Evolutionary conservation across 2,888 invertebrate species (phyloP), one percentile per base, ranked within the genome.

Genomic region (Candidula unifasciata): DNA sequence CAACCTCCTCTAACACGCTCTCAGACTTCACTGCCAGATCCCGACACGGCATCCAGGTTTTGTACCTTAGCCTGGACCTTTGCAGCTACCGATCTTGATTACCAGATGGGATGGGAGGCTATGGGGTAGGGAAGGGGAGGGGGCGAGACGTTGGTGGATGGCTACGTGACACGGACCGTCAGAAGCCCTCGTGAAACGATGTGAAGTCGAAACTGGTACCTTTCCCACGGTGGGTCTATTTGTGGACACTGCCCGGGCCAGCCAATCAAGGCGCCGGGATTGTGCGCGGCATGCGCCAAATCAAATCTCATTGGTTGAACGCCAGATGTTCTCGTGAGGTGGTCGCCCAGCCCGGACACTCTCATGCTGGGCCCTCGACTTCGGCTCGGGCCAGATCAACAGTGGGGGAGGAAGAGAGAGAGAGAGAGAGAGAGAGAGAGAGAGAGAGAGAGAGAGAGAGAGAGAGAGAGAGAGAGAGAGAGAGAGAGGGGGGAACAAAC

Each of bases 141-240:
- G 66, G 60, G n/a, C 21, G 44, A 44, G 13, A 44, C 44, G 44
- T 57, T 73, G 30, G 64, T 64, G 60, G 60, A 71, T 73, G 73
- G 27, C 82, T 82, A 77, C 74, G 52, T 85, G 89, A 88, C 91
- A 89, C 89, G 89, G 89, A 90, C 89, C 90, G 85, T 52, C 85
- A 82, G 44, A 30, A 69, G 54, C 57, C 68, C 77, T 60, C 18
- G 37, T 10, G 27, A 79, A 87, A 83, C 87, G 89, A 89, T 91
- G 91, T 91, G 90, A 91, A 91, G 92, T 87, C 87, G 88, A 88
- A 87, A 86, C 85, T 87, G 84, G 79, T 86, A 82, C 86, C 89
- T 87, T 92, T 92, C 92, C 91, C 92, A 92, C 92, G 92, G 88
- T 91, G 87, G 86, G 66, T 84, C 84, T 84, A 84, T 84, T 84